These are phyloP conservation scores for Sprattus sprattus DNA, from an alignment of 2,113 vertebrate species.

Conservation along the genomic window DNA sequence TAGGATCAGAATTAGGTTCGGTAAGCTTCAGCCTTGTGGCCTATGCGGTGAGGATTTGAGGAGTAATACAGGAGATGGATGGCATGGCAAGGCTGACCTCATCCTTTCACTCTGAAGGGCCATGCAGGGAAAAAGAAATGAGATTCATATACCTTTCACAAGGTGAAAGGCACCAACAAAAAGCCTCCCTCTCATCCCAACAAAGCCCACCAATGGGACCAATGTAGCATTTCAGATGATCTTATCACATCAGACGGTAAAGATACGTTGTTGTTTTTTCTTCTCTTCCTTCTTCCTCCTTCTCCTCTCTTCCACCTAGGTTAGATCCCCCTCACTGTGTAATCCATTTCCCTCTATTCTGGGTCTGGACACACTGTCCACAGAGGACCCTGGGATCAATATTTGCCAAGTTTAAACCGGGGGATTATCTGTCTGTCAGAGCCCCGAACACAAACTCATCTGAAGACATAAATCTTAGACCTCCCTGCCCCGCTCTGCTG, in stretches of 20 bases:
- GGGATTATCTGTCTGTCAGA: constrained; percentile 77
- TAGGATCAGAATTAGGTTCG: not conserved
- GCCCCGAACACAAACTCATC: constrained; percentile 70
- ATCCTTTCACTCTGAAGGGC: constrained; percentile 40
- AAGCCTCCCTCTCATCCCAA: constrained; percentile 30
- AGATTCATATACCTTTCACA: constrained; percentile 46
- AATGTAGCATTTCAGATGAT: constrained; percentile 49
- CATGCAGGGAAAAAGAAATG: constrained; percentile 36
- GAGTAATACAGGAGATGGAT: not conserved
- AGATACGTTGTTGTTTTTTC: constrained; percentile 61
- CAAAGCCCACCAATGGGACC: constrained; percentile 46
- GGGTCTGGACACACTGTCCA: constrained; percentile 65
- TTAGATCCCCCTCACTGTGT: constrained; percentile 44
- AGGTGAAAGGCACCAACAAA: constrained; percentile 51
- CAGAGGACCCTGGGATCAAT: constrained; percentile 72
- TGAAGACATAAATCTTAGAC: constrained; percentile 71
- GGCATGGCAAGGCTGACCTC: constrained; percentile 27
- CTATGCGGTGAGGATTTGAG: not conserved
- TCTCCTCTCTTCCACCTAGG: constrained; percentile 33
- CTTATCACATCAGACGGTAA: constrained; percentile 65
- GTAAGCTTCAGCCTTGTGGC: not conserved
- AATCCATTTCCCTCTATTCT: constrained; percentile 75
- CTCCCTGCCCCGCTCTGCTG: constrained; percentile 62
- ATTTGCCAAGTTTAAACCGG: constrained; percentile 79
- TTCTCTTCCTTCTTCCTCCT: constrained; percentile 37